Evolutionary conservation across 1,140 invertebrate species (phyloP), one percentile per base, ranked within the genome.

Genomic region (Hycleus phaleratus): DNA sequence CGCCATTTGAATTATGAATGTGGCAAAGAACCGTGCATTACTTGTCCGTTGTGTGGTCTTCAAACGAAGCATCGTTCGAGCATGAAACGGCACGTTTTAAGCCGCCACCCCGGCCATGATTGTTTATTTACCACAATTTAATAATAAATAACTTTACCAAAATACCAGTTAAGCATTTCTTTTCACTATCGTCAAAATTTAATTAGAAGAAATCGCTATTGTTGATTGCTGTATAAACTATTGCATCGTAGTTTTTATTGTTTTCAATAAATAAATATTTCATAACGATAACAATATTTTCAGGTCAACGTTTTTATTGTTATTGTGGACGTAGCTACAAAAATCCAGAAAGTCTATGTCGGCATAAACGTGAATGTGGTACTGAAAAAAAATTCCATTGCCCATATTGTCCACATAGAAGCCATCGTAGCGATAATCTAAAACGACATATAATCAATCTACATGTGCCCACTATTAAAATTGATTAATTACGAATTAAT

Each of bases 11-110:
- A 74, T 0, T 78, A 77, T 49, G 78, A 78, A 58, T 80, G 79
- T 56, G 78, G 77, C 5, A 78, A 78, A 65, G 73, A 76, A 50
- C 78, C 79, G 1, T 75, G 73, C 68, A 78, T 77, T 59, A 66
- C 73, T n/a, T 79, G 79, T 62, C 51, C 51, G 7, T 43, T 56
- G 32, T 56, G 53, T 10, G 53, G 46, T 12, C 45, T 56, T 4
- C 46, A 47, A 8, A 56, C 53, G 5, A 56, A 56, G 25, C 38
- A 56, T 32, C 26, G 46, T 1, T 56, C 53, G 9, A 56, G 53
- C 11, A 56, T 56, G 53, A 47, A 48, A 40, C 45, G 53, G 2
- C 53, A 56, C 26, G 46, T 56, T 6, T 6, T 25, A 11, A 47
- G 39, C 8, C 53, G 45, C 45, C 53, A 56, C 11, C 53, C 53